Percentiles rank a stretch among this genome's conserved stretches.
Conservation (phyloP, 2,888 invertebrate species). For the Andrena hattorfiana region DNA sequence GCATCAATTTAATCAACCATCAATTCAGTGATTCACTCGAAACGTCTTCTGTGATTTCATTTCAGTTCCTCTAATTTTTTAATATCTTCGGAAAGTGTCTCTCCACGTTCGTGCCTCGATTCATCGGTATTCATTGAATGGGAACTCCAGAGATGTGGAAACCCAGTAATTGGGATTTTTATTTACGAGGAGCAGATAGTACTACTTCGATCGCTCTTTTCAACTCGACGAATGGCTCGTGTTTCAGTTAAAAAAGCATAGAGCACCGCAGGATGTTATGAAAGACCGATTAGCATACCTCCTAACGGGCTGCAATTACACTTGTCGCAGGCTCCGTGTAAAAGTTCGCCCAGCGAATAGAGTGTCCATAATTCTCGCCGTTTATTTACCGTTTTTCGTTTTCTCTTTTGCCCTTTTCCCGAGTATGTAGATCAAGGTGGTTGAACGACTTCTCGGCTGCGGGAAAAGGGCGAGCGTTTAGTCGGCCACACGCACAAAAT, state of each 20-base stretch:
- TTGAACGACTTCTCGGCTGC: neutral
- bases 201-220: no score
- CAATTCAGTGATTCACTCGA: no score
- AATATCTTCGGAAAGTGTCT: no score
- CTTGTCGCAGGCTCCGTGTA: neutral
- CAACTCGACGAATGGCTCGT: neutral
- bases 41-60: no score
- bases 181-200: neutral
- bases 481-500: neutral
- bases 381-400: slow-evolving; percentile 6
- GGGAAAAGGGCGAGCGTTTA: neutral
- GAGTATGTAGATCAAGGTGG: slow-evolving; percentile 25
- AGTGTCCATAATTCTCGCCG: neutral
- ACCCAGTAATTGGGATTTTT: neutral
- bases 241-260: neutral
- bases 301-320: slow-evolving; percentile 10
- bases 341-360: slow-evolving; percentile 4
- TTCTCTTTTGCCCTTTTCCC: slow-evolving; percentile 5
- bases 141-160: no score
- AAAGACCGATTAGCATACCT: slow-evolving; percentile 28
- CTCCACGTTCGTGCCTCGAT: no score
- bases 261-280: slow-evolving; percentile 29
- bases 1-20: no score
- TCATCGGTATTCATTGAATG: no score
- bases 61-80: no score